These are phyloP conservation scores for Xiphydria camelus DNA, from an alignment of 2,888 invertebrate genomes.

Conservation along the genomic window DNA sequence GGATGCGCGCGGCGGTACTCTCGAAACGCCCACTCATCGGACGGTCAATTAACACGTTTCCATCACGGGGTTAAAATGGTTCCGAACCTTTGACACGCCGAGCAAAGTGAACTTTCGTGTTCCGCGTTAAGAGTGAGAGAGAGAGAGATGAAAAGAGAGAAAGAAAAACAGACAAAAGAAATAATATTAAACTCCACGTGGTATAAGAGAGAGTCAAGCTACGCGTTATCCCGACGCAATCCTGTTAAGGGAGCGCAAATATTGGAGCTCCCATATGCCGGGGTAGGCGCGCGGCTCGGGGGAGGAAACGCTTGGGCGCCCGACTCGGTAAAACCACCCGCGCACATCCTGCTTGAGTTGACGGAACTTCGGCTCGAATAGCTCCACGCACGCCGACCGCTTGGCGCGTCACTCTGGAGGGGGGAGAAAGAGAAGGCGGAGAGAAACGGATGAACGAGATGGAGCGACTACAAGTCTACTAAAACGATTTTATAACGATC, in stretches of 20 bases:
- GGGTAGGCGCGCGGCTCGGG: conserved; percentile 13
- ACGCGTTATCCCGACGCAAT: too few relatives aligned
- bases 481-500: too few relatives aligned
- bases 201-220: too few relatives aligned
- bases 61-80: too few relatives aligned
- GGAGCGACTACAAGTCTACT: too few relatives aligned
- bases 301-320: conserved; percentile 20
- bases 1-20: too few relatives aligned
- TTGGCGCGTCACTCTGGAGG: conserved; percentile 18
- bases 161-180: conserved; percentile 4
- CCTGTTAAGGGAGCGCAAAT: too few relatives aligned
- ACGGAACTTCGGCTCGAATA: conserved; percentile 37
- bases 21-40: too few relatives aligned
- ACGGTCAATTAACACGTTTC: too few relatives aligned
- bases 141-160: too few relatives aligned
- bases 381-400: conserved; percentile 35
- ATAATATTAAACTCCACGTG: neutral
- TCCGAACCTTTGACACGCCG: conserved; percentile 42
- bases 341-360: conserved; percentile 41
- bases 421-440: conserved; percentile 3
- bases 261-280: too few relatives aligned
- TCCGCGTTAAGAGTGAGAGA: conserved; percentile 8
- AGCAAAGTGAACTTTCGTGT: conserved; percentile 53
- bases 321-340: conserved; percentile 35
- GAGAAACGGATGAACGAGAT: conserved; percentile 3